phyloP scores from a whole-genome alignment of 1,140 invertebrate species.

The Trissolcus basalis region DNA sequence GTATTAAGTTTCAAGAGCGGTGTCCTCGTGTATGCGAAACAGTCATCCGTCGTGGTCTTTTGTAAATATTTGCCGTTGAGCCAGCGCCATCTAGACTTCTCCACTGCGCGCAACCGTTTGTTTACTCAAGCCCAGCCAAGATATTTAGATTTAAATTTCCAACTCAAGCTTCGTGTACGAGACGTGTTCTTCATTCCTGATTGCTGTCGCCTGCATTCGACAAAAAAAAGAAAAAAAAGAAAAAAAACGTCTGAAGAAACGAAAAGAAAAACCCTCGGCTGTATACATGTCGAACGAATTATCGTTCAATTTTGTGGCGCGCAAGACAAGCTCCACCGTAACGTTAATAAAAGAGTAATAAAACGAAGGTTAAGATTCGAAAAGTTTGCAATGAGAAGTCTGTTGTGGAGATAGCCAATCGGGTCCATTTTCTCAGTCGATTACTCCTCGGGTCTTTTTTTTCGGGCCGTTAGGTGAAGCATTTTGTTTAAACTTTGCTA shows the following conservation, averaged over 20 bases:
- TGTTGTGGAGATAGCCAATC: slow-evolving; percentile 29
- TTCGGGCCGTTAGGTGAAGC: slow-evolving; percentile 19
- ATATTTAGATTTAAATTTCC: slow-evolving; percentile 66
- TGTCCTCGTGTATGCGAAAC: slow-evolving; percentile 53
- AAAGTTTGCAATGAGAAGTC: slow-evolving; percentile 26
- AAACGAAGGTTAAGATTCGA: slow-evolving; percentile 23
- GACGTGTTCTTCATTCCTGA: slow-evolving; percentile 54
- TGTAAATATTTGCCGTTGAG: slow-evolving; percentile 69
- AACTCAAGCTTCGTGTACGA: slow-evolving; percentile 42
- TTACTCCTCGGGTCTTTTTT: slow-evolving; percentile 33
- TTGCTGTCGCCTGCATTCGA: slow-evolving; percentile 37
- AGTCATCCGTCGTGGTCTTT: slow-evolving; percentile 62
- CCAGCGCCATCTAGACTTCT: slow-evolving; percentile 61
- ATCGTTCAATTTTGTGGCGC: not conserved
- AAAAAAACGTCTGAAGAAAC: not conserved
- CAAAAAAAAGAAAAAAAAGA: slow-evolving; percentile 18
- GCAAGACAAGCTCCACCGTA: too few species aligned
- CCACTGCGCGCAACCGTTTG: slow-evolving; percentile 53
- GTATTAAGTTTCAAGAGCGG: slow-evolving; percentile 55
- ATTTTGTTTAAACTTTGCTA: slow-evolving; percentile 65
- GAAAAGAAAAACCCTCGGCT: not conserved
- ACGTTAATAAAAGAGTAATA: slow-evolving; percentile 23
- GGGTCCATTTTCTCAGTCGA: slow-evolving; percentile 46
- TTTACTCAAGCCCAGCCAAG: slow-evolving; percentile 65
- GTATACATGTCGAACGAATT: slow-evolving; percentile 1